Evolutionary conservation across 2,797 vertebrate genomes (phyloP), one percentile per base, ranked within the genome.

Genomic region (Pseudomugil gertrudae): DNA sequence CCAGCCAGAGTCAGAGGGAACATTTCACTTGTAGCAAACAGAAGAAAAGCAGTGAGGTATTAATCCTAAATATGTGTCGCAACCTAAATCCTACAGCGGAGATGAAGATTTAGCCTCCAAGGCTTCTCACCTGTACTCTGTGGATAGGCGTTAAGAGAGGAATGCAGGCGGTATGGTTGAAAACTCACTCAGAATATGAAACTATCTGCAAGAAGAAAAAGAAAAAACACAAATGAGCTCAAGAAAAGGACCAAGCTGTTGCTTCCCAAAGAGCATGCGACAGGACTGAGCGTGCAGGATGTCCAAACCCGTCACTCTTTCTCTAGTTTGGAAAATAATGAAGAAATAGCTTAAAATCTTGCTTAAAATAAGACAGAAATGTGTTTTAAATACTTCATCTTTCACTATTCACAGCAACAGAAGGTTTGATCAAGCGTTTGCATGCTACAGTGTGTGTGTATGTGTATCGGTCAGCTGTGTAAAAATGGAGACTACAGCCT

Each of bases 391-490:
- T 15, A 23, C 5, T 4, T 30, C n/a, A 17, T 59, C 15, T 3
- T 15, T 33, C 27, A 11, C 27, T 47, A 19, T 33, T 35, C 30
- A 33, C 53, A 33, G 19, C 13, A 38, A 50, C 45, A 35, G 29
- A 30, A 52, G 17, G 40, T 51, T 52, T 19, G 4, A 26, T 15
- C 30, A 48, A n/a, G 17, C 23, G 33, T 61, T 32, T 55, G 29
- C 17, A n/a, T n/a, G 43, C 30, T n/a, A 47, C 53, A 35, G 14
- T n/a, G 10, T 26, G 52, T 63, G 61, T 45, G 26, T 40, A 72
- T 66, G 54, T 61, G 59, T 69, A 80, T 72, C 72, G 54, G 40
- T 69, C 32, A 17, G 33, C 60, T 40, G 29, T 52, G 68, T 51
- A 54, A 29, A 67, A 68, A 65, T 3, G 5, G 54, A 66, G 57